Evolutionary conservation across 2,113 vertebrate genomes (phyloP).

Genomic region (Tympanuchus pallidicinctus): DNA sequence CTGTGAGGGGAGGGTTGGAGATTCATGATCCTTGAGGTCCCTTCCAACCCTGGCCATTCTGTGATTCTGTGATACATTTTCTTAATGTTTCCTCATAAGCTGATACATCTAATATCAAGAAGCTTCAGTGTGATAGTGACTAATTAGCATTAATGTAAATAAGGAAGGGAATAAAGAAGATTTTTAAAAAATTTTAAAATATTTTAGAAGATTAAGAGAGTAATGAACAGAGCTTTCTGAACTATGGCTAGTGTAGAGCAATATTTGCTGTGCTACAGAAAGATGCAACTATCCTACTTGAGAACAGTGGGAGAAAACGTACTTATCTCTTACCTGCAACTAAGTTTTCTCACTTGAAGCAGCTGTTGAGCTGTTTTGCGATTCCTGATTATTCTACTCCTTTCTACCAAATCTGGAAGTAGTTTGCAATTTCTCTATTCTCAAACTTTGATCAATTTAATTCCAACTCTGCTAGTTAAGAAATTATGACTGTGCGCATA

Average conservation of each 20-base stretch:
- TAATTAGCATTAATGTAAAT: neutral
- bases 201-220: neutral
- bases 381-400: slow-evolving; percentile 13
- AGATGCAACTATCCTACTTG: neutral
- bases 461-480: slow-evolving; percentile 16
- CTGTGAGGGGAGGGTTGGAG: no score
- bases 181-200: neutral
- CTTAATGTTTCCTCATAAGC: neutral
- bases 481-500: neutral
- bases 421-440: neutral
- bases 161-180: neutral
- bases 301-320: neutral
- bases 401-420: slow-evolving; percentile 6
- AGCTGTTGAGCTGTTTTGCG: slow-evolving; percentile 23
- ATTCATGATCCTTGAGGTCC: no score
- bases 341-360: slow-evolving; percentile 37
- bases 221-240: neutral
- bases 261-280: neutral
- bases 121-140: neutral
- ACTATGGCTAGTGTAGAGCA: neutral
- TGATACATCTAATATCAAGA: neutral
- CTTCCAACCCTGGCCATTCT: no score
- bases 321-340: slow-evolving; percentile 46
- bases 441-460: slow-evolving; percentile 12
- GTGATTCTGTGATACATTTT: neutral